Percentiles rank a stretch among this genome's conserved stretches.
These are phyloP conservation scores for Heliothis subflexa DNA, from an alignment of 1,140 invertebrate genomes.

Conservation along the genomic window DNA sequence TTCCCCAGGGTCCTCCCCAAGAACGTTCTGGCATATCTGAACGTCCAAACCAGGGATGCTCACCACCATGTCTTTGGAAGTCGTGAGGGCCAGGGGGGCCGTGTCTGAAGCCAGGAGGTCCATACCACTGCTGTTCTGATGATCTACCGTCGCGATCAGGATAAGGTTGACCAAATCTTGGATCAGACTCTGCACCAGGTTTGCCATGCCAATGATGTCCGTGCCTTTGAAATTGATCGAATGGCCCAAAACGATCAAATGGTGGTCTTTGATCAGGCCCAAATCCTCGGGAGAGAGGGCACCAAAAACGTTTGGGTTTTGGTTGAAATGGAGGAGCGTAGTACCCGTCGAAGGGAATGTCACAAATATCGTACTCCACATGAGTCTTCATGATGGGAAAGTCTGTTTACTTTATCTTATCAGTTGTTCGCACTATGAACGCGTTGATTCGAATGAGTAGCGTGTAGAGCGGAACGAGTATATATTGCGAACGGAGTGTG, in stretches of 20 bases:
- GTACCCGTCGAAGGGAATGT: slow-evolving; percentile 5
- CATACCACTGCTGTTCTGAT: background rate
- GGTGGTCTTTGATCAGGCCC: background rate
- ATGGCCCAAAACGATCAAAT: background rate
- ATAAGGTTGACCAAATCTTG: background rate
- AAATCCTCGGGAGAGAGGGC: background rate
- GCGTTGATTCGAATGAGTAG: slow-evolving; percentile 3
- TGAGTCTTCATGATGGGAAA: background rate
- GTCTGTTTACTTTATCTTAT: background rate
- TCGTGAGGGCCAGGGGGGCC: background rate
- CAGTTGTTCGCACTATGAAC: slow-evolving; percentile 2
- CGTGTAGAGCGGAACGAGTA: background rate
- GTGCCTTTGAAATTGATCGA: background rate
- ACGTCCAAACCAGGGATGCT: background rate
- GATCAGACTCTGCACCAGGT: background rate
- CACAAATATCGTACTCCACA: background rate
- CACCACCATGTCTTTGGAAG: background rate
- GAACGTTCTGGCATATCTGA: background rate
- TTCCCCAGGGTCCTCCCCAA: background rate
- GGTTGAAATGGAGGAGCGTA: background rate
- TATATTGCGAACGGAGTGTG: background rate
- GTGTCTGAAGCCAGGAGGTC: background rate
- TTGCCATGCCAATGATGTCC: background rate
- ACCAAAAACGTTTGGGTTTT: background rate
- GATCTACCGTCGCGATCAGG: background rate